A percentile compares a stretch with the other conserved stretches of the same genome.
Conservation (phyloP, 2,888 invertebrate species). For the Mythimna vitellina region DNA sequence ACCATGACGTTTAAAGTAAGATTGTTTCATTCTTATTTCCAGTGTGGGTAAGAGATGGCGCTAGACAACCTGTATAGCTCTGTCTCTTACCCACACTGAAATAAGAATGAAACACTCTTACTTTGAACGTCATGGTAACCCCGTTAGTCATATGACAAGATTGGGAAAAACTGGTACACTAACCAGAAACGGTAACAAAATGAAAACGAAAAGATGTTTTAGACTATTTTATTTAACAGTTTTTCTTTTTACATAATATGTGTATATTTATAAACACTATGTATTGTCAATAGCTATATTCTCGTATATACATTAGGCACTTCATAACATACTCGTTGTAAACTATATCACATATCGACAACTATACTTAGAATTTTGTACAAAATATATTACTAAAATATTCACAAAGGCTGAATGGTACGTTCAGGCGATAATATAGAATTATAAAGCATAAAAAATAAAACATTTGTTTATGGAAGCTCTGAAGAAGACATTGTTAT, state of each 20-base stretch:
- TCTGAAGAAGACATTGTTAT: conserved; percentile 56
- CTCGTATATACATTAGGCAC: conserved; percentile 85
- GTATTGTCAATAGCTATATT: conserved; percentile 67
- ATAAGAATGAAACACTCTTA: too few relatives aligned
- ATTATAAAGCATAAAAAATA: conserved; percentile 27
- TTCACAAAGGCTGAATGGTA: conserved; percentile 62
- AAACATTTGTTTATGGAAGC: conserved; percentile 71
- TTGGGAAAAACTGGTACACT: not conserved
- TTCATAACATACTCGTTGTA: conserved; percentile 82
- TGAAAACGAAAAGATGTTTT: conserved; percentile 59
- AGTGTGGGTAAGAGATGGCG: too few relatives aligned
- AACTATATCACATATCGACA: conserved; percentile 88
- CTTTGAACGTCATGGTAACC: too few relatives aligned
- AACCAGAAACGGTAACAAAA: conserved; percentile 7
- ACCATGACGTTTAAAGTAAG: too few relatives aligned
- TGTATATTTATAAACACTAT: conserved; percentile 73
- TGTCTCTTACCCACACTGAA: too few relatives aligned
- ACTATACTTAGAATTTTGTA: conserved; percentile 74
- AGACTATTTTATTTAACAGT: conserved; percentile 84
- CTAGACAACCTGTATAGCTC: too few relatives aligned
- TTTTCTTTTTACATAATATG: conserved; percentile 76
- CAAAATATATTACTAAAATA: conserved; percentile 74
- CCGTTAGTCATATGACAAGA: too few relatives aligned
- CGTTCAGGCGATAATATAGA: conserved; percentile 37
- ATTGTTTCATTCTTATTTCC: too few relatives aligned